These are phyloP conservation scores for Cercocebus atys DNA, from an alignment of 2,113 vertebrate genomes.

Conservation along the genomic window DNA sequence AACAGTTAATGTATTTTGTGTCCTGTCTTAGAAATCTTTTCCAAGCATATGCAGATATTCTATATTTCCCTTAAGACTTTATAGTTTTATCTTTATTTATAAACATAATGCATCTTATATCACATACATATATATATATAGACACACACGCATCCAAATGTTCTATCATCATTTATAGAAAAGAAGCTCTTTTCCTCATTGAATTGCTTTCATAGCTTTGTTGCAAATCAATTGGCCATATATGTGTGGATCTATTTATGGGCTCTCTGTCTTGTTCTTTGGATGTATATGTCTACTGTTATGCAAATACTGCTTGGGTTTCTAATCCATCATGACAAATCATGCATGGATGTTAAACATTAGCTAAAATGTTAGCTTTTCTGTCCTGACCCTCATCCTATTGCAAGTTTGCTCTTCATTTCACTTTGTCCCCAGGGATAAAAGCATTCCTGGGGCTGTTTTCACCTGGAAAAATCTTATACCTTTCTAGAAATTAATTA, in stretches of 20 bases:
- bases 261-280: background rate
- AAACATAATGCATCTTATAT: background rate
- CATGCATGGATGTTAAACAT: background rate
- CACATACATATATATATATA: background rate
- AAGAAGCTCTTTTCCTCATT: background rate
- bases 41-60: background rate
- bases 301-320: background rate
- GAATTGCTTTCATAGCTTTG: background rate
- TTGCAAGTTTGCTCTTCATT: background rate
- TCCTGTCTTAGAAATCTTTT: background rate
- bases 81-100: background rate
- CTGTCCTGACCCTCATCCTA: background rate
- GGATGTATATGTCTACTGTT: background rate
- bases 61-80: background rate
- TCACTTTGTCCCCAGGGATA: background rate
- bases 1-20: background rate
- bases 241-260: background rate
- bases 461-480: background rate
- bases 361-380: background rate
- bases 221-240: background rate
- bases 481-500: background rate
- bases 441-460: background rate
- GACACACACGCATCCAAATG: background rate
- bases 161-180: background rate
- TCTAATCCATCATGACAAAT: background rate